Percentiles rank a stretch among this genome's conserved stretches.
These are phyloP conservation scores for Seriola quinqueradiata DNA, from an alignment of 2,113 vertebrate species.

Conservation along the genomic window DNA sequence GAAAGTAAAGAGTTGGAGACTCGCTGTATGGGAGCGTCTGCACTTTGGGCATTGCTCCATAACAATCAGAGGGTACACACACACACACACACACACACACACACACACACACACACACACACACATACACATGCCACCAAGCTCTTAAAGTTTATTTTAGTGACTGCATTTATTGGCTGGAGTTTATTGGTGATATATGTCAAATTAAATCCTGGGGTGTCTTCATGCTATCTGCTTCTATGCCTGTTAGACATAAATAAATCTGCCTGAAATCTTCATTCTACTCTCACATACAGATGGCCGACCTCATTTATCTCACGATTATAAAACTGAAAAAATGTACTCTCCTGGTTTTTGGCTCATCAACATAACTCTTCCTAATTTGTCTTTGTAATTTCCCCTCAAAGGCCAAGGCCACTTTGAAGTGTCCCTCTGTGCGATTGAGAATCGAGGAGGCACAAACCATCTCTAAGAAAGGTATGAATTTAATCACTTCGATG, in stretches of 20 bases:
- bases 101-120: background rate
- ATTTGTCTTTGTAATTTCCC: conserved; percentile 49
- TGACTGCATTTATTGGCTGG: conserved; percentile 19
- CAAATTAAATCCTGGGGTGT: conserved; percentile 24
- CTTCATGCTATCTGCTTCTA: conserved; percentile 2
- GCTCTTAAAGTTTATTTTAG: conserved; percentile 8
- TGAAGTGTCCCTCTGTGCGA: conserved; percentile 93
- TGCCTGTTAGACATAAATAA: conserved; percentile 13
- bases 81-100: conserved; percentile 10
- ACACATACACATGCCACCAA: background rate
- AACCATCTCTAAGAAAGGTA: conserved; percentile 87
- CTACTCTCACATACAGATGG: background rate
- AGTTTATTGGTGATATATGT: conserved; percentile 38
- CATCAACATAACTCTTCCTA: conserved; percentile 23
- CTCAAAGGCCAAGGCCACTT: conserved; percentile 91
- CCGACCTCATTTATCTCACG: conserved; percentile 14
- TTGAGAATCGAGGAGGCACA: conserved; percentile 91
- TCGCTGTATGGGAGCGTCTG: conserved; percentile 90
- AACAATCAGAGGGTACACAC: conserved; percentile 92
- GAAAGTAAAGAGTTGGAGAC: conserved; percentile 84
- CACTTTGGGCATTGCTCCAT: conserved; percentile 94
- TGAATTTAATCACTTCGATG: conserved; percentile 50
- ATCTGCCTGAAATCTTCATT: conserved; percentile 22
- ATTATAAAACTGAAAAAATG: conserved; percentile 10
- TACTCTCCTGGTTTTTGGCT: background rate